Conservation (phyloP, 2,888 invertebrate genomes). For the Cordilura impudica region DNA sequence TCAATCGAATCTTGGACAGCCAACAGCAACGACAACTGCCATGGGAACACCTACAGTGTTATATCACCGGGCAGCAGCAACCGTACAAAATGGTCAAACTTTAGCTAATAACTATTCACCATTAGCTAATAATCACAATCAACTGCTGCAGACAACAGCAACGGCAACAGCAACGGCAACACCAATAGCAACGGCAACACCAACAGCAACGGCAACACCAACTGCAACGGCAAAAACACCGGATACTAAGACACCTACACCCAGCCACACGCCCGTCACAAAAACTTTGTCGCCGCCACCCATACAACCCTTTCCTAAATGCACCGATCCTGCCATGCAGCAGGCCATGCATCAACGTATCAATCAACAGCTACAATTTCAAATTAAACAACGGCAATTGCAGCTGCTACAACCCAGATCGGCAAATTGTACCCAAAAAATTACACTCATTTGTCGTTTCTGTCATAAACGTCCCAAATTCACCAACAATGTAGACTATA, state of each 20-base stretch:
- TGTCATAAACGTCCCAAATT: conserved; percentile 74
- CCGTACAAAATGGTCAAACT: not conserved
- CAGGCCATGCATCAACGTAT: conserved; percentile 39
- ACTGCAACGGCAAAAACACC: not conserved
- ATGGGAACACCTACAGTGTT: conserved; percentile 29
- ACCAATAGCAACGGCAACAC: not conserved
- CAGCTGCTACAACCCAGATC: conserved; percentile 58
- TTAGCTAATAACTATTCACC: not conserved
- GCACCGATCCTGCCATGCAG: not conserved
- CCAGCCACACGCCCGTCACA: not conserved
- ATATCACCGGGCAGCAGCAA: conserved; percentile 17
- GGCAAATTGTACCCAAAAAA: conserved; percentile 49
- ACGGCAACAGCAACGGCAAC: not conserved
- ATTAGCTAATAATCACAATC: too few relatives aligned
- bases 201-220: not conserved
- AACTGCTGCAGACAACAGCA: not conserved
- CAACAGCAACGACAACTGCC: conserved; percentile 16
- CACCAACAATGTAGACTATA: conserved; percentile 72
- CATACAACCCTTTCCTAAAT: not conserved
- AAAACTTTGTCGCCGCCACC: not conserved
- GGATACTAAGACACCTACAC: not conserved
- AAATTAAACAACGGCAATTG: conserved; percentile 52
- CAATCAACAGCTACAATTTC: conserved; percentile 55
- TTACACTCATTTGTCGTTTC: conserved; percentile 71
- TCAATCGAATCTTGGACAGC: not conserved